Evolutionary conservation across 2,797 vertebrate genomes (phyloP).

Genomic region (Harpia harpyja): DNA sequence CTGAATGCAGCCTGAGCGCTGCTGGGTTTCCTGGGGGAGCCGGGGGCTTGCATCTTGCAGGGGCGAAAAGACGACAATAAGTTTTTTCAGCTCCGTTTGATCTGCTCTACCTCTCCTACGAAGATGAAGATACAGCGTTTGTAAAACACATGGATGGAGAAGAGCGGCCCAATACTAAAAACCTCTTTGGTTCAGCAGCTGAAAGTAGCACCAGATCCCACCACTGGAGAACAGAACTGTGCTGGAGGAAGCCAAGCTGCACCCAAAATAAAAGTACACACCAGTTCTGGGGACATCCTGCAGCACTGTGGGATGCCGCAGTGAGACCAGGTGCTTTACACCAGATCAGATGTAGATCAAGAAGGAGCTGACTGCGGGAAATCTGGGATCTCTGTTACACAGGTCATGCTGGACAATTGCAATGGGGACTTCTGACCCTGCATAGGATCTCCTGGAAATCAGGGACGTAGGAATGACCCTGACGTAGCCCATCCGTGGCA

Average conservation of each 20-base stretch:
- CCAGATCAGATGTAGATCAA: not conserved
- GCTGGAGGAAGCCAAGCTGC: not conserved
- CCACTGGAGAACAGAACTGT: not conserved
- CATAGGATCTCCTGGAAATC: not conserved
- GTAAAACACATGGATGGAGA: not conserved
- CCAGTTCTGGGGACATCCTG: not conserved
- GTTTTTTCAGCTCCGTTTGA: not conserved
- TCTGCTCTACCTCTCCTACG: not conserved
- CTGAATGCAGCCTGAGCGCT: fast-evolving
- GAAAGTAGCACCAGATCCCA: not conserved
- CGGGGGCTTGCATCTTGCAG: not conserved
- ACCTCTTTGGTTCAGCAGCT: not conserved
- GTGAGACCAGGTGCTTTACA: fast-evolving
- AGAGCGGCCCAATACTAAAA: not conserved
- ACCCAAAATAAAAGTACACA: not conserved
- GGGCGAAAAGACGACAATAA: not conserved
- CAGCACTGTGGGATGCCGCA: not conserved
- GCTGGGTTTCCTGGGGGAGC: not conserved
- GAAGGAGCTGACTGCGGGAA: not conserved
- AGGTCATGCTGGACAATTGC: not conserved
- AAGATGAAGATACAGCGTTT: not conserved
- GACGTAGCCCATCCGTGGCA: not conserved
- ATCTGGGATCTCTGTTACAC: not conserved
- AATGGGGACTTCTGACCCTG: not conserved
- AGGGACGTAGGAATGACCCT: not conserved